These are phyloP conservation scores for Calameuta idolon DNA, from an alignment of 2,888 invertebrate genomes.

Conservation along the genomic window DNA sequence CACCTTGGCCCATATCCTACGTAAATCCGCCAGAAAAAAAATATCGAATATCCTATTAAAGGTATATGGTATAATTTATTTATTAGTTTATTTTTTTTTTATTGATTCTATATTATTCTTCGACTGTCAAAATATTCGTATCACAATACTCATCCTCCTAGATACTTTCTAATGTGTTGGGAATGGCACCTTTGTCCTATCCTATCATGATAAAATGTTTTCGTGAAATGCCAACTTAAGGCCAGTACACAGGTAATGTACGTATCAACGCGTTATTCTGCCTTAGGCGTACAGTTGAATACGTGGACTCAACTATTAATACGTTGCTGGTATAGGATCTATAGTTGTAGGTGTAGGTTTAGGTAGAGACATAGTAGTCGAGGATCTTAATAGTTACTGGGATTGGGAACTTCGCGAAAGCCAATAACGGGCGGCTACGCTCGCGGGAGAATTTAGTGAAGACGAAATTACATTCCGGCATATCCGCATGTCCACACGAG, in stretches of 20 bases:
- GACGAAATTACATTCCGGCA: conserved; percentile 64
- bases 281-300: background rate
- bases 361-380: background rate
- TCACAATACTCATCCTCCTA: background rate
- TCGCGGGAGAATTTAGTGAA: conserved; percentile 53
- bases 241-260: background rate
- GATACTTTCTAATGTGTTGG: background rate
- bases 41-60: background rate
- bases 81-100: background rate
- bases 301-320: background rate
- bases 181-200: background rate
- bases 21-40: background rate
- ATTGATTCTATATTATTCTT: background rate
- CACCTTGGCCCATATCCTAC: background rate
- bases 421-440: conserved; percentile 49
- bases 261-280: background rate
- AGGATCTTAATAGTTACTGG: background rate
- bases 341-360: background rate
- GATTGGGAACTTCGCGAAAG: conserved; percentile 27
- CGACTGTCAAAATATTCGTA: background rate
- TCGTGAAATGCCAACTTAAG: background rate
- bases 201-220: background rate
- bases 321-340: background rate
- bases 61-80: background rate
- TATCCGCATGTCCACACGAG: conserved; percentile 42